phyloP scores from a whole-genome alignment of 1,140 invertebrate species.

The Druon quercuslanigerum region DNA sequence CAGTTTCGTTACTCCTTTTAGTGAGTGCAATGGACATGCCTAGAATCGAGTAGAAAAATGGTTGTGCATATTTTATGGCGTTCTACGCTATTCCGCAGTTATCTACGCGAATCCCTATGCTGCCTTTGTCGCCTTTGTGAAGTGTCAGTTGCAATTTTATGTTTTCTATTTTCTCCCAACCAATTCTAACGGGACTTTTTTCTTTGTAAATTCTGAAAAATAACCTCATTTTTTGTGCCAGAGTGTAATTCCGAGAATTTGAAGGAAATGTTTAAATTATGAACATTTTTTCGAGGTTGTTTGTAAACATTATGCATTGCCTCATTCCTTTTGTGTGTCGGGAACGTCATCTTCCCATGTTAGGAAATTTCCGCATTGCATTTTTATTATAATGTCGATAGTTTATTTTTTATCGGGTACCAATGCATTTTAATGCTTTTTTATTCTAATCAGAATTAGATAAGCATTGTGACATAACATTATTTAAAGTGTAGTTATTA shows the following conservation, averaged over 20 bases:
- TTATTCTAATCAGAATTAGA: not conserved
- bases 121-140: too few species aligned
- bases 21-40: not conserved
- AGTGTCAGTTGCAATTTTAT: not conserved
- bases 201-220: not conserved
- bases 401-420: slow-evolving; percentile 6
- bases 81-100: not conserved
- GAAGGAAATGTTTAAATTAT: slow-evolving; percentile 1
- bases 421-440: slow-evolving; percentile 22
- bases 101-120: too few species aligned
- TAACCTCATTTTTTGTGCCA: not conserved
- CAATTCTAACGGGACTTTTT: not conserved
- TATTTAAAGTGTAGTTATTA: not conserved
- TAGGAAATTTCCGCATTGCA: slow-evolving; percentile 17
- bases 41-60: not conserved
- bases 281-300: slow-evolving; percentile 19
- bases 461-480: not conserved
- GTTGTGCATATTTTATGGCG: not conserved
- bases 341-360: slow-evolving; percentile 18
- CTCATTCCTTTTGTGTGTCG: slow-evolving; percentile 28
- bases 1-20: not conserved
- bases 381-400: slow-evolving; percentile 8
- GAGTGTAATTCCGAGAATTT: not conserved
- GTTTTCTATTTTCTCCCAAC: slow-evolving; percentile 1
- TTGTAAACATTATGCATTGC: slow-evolving; percentile 22